Conservation (phyloP, 2,888 invertebrate species). For the Rapana venosa region DNA sequence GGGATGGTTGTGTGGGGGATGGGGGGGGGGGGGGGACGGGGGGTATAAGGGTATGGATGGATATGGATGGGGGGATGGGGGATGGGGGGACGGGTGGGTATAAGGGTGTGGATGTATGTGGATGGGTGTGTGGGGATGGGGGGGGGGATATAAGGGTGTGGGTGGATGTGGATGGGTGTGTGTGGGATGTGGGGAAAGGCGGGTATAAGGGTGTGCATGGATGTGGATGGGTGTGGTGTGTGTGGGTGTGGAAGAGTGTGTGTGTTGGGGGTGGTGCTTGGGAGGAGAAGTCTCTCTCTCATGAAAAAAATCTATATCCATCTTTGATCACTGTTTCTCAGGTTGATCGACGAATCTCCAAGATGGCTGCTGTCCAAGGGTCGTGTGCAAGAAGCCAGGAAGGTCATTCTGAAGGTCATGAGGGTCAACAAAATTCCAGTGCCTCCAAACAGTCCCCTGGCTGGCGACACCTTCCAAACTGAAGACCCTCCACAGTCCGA, state of each 20-base stretch:
- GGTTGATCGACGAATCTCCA: slow-evolving; percentile 8
- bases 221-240: neutral
- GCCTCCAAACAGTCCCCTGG: neutral
- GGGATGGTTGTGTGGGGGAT: too few relatives aligned
- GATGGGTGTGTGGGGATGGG: neutral
- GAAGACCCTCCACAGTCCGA: neutral
- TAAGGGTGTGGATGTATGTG: neutral
- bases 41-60: neutral
- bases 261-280: too few relatives aligned
- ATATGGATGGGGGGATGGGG: neutral
- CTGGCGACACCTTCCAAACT: neutral
- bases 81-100: neutral
- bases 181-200: neutral
- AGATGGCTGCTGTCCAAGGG: slow-evolving; percentile 17
- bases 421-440: neutral
- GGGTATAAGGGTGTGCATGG: neutral
- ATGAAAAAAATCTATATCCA: neutral
- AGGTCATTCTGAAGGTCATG: neutral
- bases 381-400: neutral
- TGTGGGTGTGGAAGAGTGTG: too few relatives aligned
- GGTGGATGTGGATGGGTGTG: neutral
- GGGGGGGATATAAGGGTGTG: neutral
- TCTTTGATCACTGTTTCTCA: neutral
- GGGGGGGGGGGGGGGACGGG: too few relatives aligned
- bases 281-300: too few relatives aligned